phyloP scores from a whole-genome alignment of 2,797 vertebrate species.

The Sternarchorhynchus goeldii region DNA sequence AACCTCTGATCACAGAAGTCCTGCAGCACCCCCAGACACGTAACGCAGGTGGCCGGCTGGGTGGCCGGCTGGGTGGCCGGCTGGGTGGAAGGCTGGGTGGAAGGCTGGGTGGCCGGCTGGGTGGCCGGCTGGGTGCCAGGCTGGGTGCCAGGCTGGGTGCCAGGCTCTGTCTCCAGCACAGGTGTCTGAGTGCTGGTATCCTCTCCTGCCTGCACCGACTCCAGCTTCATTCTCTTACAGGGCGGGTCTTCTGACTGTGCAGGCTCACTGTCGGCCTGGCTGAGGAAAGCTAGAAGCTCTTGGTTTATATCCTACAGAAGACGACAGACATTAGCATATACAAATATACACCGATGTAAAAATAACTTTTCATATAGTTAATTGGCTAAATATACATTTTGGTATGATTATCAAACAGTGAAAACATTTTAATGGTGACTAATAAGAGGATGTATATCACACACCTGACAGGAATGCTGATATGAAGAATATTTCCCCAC shows the following conservation, averaged over 20 bases:
- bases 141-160: constrained; percentile 48
- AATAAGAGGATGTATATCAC: no score
- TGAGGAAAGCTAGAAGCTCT: constrained; percentile 76
- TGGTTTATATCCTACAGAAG: constrained; percentile 76
- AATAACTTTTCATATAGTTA: background rate
- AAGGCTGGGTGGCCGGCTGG: constrained; percentile 50
- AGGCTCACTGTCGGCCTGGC: constrained; percentile 42
- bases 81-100: constrained; percentile 43
- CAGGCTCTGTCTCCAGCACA: background rate
- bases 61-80: no score
- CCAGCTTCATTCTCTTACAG: constrained; percentile 79
- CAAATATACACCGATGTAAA: background rate
- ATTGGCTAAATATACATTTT: no score
- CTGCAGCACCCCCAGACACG: constrained; percentile 91
- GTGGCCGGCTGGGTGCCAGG: constrained; percentile 58
- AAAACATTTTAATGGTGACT: background rate
- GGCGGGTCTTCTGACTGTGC: constrained; percentile 71
- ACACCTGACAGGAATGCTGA: constrained; percentile 75
- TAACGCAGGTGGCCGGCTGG: constrained; percentile 72
- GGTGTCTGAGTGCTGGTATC: background rate
- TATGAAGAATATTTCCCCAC: constrained; percentile 81
- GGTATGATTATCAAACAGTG: no score
- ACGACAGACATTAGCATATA: constrained; percentile 53
- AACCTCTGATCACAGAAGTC: constrained; percentile 79
- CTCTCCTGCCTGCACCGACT: constrained; percentile 51